phyloP scores from a whole-genome alignment of 2,113 vertebrate genomes.

The Coptodon bakossiorum region DNA sequence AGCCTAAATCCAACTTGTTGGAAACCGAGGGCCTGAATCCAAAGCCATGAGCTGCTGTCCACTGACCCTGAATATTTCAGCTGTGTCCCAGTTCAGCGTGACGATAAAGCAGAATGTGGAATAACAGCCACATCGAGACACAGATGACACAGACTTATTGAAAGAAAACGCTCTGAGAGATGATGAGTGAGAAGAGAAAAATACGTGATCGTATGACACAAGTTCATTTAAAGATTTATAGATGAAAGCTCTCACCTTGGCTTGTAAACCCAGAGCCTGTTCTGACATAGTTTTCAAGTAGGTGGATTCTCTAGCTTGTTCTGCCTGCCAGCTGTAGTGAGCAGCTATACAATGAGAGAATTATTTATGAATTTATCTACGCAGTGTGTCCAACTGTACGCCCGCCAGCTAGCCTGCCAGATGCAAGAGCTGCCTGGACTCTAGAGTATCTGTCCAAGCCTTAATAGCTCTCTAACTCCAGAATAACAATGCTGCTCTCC shows the following conservation, averaged over 20 bases:
- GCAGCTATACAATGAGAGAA: conserved; percentile 14
- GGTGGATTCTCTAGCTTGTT: conserved; percentile 4
- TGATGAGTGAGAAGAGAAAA: neutral
- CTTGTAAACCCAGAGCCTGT: neutral
- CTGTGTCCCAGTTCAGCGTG: neutral
- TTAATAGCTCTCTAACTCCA: neutral
- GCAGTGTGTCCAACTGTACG: conserved; percentile 9
- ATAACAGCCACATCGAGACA: neutral
- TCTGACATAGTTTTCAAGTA: conserved; percentile 13
- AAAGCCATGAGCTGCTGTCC: neutral
- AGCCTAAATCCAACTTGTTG: neutral
- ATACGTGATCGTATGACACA: neutral
- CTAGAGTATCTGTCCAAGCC: neutral
- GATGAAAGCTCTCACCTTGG: neutral
- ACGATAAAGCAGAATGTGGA: neutral
- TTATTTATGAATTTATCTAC: conserved; percentile 50
- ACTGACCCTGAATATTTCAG: conserved; percentile 24
- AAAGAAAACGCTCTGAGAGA: neutral
- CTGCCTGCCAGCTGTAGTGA: conserved; percentile 13
- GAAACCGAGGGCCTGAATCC: neutral
- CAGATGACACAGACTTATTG: neutral
- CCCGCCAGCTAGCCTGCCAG: neutral
- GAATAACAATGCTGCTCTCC: neutral
- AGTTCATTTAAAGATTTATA: neutral
- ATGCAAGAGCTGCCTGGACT: neutral